Evolutionary conservation across 2,113 vertebrate species (phyloP).

Genomic region (Hypomesus transpacificus): DNA sequence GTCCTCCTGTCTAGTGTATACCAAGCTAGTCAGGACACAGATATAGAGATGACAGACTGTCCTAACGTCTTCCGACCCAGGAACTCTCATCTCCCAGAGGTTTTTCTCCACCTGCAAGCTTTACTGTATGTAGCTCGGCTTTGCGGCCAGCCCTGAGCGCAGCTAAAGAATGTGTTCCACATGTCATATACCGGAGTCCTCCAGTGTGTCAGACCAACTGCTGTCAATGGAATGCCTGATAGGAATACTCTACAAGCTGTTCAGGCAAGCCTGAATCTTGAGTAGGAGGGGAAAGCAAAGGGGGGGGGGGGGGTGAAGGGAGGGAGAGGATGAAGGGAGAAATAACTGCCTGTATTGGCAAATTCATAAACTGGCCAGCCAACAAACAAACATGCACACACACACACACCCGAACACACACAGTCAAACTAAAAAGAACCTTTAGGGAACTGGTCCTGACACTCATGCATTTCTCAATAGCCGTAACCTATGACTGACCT

Average conservation of each 20-base stretch:
- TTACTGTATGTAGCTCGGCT: background rate
- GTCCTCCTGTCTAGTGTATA: background rate
- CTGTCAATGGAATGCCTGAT: conserved; percentile 31
- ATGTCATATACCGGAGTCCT: conserved; percentile 28
- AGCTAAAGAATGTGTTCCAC: conserved; percentile 29
- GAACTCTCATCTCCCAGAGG: conserved; percentile 36
- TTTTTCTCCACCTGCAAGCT: conserved; percentile 10
- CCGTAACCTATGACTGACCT: background rate
- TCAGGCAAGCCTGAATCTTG: conserved; percentile 42
- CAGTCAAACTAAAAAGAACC: background rate
- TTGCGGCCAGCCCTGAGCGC: background rate
- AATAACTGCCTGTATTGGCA: conserved; percentile 15
- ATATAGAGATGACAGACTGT: conserved; percentile 13
- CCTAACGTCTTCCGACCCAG: conserved; percentile 29
- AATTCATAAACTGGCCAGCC: conserved; percentile 12
- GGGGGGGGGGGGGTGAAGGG: background rate
- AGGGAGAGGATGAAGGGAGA: background rate
- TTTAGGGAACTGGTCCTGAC: background rate
- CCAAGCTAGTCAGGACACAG: conserved; percentile 2
- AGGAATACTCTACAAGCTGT: conserved; percentile 23
- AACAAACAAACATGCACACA: conserved; percentile 11
- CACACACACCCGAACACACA: background rate
- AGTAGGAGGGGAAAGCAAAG: background rate
- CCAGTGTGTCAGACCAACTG: background rate
- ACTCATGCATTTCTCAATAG: background rate